A percentile compares a stretch with the other conserved stretches of the same genome.
These are phyloP conservation scores for Erebia aethiops DNA, from an alignment of 2,888 invertebrate genomes.

Conservation along the genomic window DNA sequence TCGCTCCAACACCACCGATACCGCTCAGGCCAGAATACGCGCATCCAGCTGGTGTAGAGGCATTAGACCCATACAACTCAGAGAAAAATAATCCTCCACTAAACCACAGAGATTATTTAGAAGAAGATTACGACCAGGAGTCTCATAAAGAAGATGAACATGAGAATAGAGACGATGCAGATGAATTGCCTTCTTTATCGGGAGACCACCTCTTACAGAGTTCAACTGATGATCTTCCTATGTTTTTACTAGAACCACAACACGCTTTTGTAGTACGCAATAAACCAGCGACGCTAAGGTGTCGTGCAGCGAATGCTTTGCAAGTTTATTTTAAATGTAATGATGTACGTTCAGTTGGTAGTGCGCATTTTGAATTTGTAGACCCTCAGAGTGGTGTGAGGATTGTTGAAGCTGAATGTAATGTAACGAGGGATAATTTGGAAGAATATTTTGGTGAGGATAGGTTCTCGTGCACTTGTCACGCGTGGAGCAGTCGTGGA, in stretches of 20 bases:
- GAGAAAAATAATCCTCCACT: conserved; percentile 68
- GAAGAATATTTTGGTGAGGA: conserved; percentile 97
- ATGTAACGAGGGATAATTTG: conserved; percentile 94
- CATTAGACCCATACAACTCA: conserved; percentile 76
- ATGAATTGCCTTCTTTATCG: conserved; percentile 74
- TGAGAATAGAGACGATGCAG: conserved; percentile 76
- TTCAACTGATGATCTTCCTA: conserved; percentile 89
- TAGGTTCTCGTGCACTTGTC: conserved; percentile 95
- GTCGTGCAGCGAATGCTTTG: conserved; percentile 95
- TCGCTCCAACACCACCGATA: conserved; percentile 63
- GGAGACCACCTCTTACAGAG: conserved; percentile 76
- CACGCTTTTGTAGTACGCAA: conserved; percentile 95
- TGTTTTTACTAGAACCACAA: conserved; percentile 94
- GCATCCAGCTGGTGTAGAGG: conserved; percentile 76
- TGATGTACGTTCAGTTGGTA: conserved; percentile 87
- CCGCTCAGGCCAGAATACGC: conserved; percentile 76
- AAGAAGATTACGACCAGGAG: conserved; percentile 78
- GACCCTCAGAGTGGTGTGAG: conserved; percentile 95
- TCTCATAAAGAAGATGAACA: conserved; percentile 75
- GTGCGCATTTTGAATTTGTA: conserved; percentile 91
- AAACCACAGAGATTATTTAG: conserved; percentile 72
- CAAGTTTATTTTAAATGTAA: conserved; percentile 96
- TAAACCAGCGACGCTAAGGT: conserved; percentile 93
- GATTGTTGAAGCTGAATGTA: conserved; percentile 93
- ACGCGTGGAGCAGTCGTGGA: conserved; percentile 95